These are phyloP conservation scores for Rhea pennata DNA, from an alignment of 2,113 vertebrate genomes.

Conservation along the genomic window DNA sequence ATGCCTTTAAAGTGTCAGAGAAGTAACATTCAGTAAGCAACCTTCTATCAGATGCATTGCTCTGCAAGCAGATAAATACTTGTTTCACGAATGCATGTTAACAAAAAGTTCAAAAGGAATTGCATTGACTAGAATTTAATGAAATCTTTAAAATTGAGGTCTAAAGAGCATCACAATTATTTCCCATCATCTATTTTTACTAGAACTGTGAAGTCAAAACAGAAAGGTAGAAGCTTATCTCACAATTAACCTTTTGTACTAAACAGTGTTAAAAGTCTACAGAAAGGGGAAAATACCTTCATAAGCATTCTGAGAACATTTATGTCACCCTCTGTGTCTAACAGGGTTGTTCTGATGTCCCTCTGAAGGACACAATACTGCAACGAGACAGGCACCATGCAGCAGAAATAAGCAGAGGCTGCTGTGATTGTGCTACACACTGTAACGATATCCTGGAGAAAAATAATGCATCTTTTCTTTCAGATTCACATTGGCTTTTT, in stretches of 20 bases:
- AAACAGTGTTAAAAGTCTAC: background rate
- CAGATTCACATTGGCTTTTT: background rate
- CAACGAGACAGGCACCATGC: background rate
- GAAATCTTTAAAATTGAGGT: conserved; percentile 62
- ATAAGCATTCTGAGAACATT: background rate
- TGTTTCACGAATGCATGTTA: conserved; percentile 6
- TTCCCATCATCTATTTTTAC: conserved; percentile 3
- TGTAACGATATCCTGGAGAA: background rate
- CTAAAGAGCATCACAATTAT: conserved; percentile 55
- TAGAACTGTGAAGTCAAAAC: conserved; percentile 16
- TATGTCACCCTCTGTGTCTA: background rate
- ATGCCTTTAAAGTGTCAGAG: background rate
- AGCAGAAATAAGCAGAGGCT: background rate
- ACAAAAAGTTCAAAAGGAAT: background rate
- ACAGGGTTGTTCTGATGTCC: background rate
- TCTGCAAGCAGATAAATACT: background rate
- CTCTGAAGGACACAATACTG: background rate
- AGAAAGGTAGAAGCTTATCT: conserved; percentile 28
- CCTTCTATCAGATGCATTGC: background rate
- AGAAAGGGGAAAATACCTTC: background rate
- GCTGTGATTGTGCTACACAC: background rate
- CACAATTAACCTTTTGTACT: conserved; percentile 59
- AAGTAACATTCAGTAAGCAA: background rate
- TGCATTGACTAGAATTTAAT: conserved; percentile 43
- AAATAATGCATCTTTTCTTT: background rate